Conservation (phyloP, 2,797 vertebrate species). For the Tokudaia tokunoshimensis region DNA sequence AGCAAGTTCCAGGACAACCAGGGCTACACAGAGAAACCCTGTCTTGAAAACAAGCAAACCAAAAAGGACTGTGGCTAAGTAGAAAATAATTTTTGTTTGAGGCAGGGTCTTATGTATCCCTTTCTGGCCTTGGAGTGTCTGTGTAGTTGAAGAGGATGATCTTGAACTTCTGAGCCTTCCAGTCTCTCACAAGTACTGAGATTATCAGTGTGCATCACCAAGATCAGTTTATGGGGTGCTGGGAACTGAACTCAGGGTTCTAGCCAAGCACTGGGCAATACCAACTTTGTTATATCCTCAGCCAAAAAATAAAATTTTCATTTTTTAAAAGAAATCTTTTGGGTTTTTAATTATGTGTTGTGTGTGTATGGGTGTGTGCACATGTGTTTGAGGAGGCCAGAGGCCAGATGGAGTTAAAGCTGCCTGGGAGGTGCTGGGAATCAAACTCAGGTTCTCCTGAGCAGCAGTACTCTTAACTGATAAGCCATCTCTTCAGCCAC, state of each 20-base stretch:
- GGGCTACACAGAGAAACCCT: not conserved
- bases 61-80: not conserved
- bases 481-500: not conserved
- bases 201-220: not conserved
- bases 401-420: no score
- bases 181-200: not conserved
- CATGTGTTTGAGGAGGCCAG: not conserved
- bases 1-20: not conserved
- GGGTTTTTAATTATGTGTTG: not conserved
- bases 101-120: not conserved
- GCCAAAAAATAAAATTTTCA: not conserved
- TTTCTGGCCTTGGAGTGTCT: not conserved
- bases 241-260: not conserved
- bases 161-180: not conserved
- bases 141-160: not conserved
- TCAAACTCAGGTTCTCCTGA: not conserved
- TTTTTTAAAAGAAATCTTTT: not conserved
- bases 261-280: not conserved
- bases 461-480: no score
- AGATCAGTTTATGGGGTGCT: not conserved
- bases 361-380: not conserved
- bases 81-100: constrained; percentile 10
- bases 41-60: not conserved
- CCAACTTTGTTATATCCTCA: not conserved
- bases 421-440: not conserved